Conservation (phyloP, 1,140 invertebrate species). For the Bombus cullumanus region DNA sequence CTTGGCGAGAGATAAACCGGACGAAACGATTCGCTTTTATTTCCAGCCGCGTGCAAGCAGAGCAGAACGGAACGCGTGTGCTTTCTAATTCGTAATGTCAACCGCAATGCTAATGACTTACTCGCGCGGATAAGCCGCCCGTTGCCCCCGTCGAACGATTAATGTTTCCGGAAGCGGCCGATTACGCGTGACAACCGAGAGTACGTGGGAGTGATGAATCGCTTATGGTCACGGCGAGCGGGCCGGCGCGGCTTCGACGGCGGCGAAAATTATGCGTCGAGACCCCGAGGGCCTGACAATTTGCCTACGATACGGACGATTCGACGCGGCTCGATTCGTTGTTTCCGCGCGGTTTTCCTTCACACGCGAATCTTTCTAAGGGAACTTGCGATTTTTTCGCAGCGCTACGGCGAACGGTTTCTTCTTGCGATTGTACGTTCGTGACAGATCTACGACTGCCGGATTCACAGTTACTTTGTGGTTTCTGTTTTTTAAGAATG, state of each 20-base stretch:
- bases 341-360: neutral
- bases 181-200: constrained; percentile 52
- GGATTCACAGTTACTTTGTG: no score
- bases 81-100: constrained; percentile 70
- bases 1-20: constrained; percentile 11
- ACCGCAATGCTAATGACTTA: constrained; percentile 68
- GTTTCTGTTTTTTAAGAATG: no score
- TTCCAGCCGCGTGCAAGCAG: constrained; percentile 45
- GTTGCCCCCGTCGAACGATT: constrained; percentile 56
- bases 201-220: constrained; percentile 58
- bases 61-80: constrained; percentile 68
- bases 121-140: constrained; percentile 48
- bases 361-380: neutral
- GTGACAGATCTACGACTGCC: no score
- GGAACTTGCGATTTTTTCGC: neutral
- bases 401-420: no score
- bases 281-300: neutral
- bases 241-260: constrained; percentile 10
- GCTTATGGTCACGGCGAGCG: constrained; percentile 14
- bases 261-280: constrained; percentile 37
- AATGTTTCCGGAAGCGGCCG: constrained; percentile 63
- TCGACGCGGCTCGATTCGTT: constrained; percentile 6
- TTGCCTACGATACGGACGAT: neutral
- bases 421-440: no score
- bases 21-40: constrained; percentile 46